Percentiles rank a stretch among this genome's conserved stretches.
Conservation (phyloP, 2,797 vertebrate genomes). For the Octomys mimax region DNA sequence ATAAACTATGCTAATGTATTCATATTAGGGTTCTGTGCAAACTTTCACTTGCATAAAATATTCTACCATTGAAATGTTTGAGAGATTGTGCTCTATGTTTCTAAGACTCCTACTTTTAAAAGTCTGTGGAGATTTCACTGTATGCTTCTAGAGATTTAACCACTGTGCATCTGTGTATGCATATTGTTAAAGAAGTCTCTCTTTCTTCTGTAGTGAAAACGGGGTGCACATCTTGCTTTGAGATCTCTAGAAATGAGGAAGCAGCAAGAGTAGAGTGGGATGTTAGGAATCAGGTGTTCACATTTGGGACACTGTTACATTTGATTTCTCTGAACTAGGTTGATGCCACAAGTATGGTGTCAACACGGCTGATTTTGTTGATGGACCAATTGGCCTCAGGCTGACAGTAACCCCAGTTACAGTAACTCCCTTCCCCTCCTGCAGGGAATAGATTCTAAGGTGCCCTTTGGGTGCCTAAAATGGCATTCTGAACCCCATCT, state of each 20-base stretch:
- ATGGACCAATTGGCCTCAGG: neutral
- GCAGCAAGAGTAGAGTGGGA: neutral
- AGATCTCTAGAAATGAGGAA: neutral
- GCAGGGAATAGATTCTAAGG: neutral
- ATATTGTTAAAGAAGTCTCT: neutral
- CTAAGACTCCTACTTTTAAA: neutral
- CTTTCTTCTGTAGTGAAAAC: neutral
- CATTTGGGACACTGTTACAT: neutral
- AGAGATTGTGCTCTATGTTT: neutral
- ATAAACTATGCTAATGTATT: constrained; percentile 14
- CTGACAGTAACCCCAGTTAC: neutral
- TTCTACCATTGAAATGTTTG: constrained; percentile 15
- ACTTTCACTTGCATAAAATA: constrained; percentile 42
- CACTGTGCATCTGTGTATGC: neutral
- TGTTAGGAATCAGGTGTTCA: neutral
- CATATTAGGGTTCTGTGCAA: constrained; percentile 26
- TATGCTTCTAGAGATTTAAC: neutral
- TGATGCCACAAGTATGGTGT: neutral
- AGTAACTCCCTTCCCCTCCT: neutral
- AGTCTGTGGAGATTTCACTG: neutral
- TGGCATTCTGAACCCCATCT: neutral
- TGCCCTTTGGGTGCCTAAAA: neutral
- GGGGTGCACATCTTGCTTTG: neutral
- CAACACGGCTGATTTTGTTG: neutral
- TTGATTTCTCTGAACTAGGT: neutral